A percentile compares a stretch with the other conserved stretches of the same genome.
Evolutionary conservation across 1,140 invertebrate species (phyloP).

Genomic region (Lepidurus apus): DNA sequence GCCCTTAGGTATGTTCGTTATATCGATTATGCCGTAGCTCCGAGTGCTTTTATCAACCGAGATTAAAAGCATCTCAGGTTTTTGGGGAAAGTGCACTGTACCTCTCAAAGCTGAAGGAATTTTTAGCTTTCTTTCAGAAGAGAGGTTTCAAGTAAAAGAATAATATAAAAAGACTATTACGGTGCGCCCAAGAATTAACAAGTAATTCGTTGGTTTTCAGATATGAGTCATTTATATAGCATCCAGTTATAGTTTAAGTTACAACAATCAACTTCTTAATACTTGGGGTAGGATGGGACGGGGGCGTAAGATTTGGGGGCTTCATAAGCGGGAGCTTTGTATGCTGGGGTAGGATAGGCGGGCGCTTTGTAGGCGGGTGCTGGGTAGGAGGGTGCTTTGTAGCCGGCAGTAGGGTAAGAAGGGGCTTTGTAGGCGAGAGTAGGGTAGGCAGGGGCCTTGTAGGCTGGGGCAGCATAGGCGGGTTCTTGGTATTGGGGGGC

Average conservation of each 20-base stretch:
- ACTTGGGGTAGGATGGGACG: background rate
- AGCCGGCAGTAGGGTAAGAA: background rate
- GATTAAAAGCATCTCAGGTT: background rate
- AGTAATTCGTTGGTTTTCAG: background rate
- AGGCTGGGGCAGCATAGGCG: background rate
- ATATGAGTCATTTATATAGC: background rate
- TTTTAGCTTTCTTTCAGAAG: no score
- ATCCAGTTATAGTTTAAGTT: background rate
- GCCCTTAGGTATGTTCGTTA: background rate
- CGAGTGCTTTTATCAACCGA: background rate
- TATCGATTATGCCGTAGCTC: background rate
- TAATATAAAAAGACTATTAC: background rate
- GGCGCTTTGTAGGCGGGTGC: conserved; percentile 1
- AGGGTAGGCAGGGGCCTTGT: no score
- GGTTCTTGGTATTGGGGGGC: background rate
- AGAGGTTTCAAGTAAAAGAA: background rate
- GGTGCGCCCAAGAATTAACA: background rate
- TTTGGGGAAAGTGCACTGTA: background rate
- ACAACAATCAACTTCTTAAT: background rate
- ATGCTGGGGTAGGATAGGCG: background rate
- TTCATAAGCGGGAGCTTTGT: conserved; percentile 9
- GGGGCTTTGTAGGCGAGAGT: background rate
- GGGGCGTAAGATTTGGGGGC: background rate
- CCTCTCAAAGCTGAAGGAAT: no score
- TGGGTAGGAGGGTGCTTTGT: background rate